Base-by-base conservation (phyloP, 64 coral and sea anemone genomes). In the Platygyra sinensis region DNA sequence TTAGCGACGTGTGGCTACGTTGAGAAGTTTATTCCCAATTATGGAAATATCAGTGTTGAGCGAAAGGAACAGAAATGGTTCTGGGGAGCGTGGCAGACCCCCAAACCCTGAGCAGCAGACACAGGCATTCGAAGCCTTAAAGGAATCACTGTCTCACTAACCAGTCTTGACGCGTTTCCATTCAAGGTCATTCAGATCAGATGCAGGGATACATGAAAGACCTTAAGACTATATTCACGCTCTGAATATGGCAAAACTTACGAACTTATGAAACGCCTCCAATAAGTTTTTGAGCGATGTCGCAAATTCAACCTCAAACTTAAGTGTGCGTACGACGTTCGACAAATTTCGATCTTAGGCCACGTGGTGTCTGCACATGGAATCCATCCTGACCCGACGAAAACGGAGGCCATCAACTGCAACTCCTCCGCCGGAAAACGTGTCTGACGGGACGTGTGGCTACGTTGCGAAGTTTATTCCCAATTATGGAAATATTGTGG, bases 161-260 rank as follows among this genome's bases (percentile, higher is more conserved):
- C 90, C 72, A 72, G 90, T 92, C n/a, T n/a, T n/a, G n/a, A n/a
- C n/a, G n/a, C n/a, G 38, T 69, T 92, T 52, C 33, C 36, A 22
- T 52, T 83, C 87, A 24, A n/a, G n/a, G n/a, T n/a, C n/a, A n/a
- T n/a, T n/a, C n/a, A n/a, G n/a, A n/a, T n/a, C n/a, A n/a, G n/a
- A n/a, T n/a, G n/a, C n/a, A n/a, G n/a, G n/a, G n/a, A n/a, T n/a
- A n/a, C n/a, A n/a, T n/a, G n/a, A n/a, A n/a, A n/a, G n/a, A n/a
- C n/a, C n/a, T n/a, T n/a, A n/a, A n/a, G n/a, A n/a, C n/a, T n/a
- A n/a, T n/a, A n/a, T n/a, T n/a, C n/a, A n/a, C n/a, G n/a, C n/a
- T n/a, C n/a, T n/a, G n/a, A n/a, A n/a, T 52, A 77, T 9, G 8
- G 18, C 22, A 51, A 71, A 88, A n/a, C n/a, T n/a, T n/a, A n/a